Evolutionary conservation across 2,888 invertebrate species (phyloP).

Genomic region (Macrosiphum euphorbiae): DNA sequence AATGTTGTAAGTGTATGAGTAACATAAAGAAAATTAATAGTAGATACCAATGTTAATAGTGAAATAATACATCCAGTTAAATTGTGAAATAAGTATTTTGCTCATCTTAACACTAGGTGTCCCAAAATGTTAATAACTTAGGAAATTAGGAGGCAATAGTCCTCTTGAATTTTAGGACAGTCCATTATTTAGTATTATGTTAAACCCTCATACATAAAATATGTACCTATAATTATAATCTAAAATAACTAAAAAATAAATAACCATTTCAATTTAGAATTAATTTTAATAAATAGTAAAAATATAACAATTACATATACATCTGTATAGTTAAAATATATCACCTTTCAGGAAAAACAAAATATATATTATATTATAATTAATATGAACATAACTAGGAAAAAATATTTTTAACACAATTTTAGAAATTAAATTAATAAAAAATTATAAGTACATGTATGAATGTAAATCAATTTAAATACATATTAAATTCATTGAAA

Average conservation of each 20-base stretch:
- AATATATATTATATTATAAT: neutral
- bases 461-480: neutral
- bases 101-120: neutral
- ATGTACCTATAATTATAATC: neutral
- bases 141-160: neutral
- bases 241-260: neutral
- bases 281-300: constrained; percentile 2
- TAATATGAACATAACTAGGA: neutral
- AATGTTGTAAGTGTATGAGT: neutral
- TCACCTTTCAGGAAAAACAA: neutral
- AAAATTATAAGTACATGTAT: constrained; percentile 50
- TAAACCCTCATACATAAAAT: neutral
- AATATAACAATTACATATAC: neutral
- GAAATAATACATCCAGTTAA: neutral
- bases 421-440: constrained; percentile 34
- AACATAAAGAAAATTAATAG: neutral
- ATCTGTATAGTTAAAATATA: neutral
- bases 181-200: neutral
- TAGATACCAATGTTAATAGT: neutral
- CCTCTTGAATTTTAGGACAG: neutral
- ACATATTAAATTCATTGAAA: neutral
- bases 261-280: neutral
- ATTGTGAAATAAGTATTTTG: neutral
- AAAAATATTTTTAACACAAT: constrained; percentile 19
- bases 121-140: neutral